Evolutionary conservation across 2,888 invertebrate species (phyloP).

Genomic region (Sesamia inferens): DNA sequence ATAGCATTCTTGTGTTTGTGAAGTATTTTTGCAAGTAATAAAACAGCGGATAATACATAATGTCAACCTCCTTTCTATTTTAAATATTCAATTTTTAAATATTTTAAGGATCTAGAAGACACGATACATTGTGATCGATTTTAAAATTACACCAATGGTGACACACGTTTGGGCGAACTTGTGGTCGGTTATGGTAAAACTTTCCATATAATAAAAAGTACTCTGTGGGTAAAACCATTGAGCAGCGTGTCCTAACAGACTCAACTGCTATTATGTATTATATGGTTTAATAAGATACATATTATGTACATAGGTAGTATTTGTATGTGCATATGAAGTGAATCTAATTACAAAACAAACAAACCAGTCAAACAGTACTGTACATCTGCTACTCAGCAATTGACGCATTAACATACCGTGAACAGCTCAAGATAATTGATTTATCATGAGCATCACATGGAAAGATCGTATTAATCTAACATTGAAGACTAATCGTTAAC

Average conservation of each 20-base stretch:
- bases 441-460: slow-evolving; percentile 2
- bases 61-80: not conserved
- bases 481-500: slow-evolving; percentile 17
- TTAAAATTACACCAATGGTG: not conserved
- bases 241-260: not conserved
- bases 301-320: not conserved
- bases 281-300: not conserved
- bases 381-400: slow-evolving; percentile 14
- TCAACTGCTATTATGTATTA: not conserved
- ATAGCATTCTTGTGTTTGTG: slow-evolving; percentile 15
- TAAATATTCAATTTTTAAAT: not conserved
- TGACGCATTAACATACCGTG: slow-evolving; percentile 8
- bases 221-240: too few species aligned
- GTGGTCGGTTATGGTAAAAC: not conserved
- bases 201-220: too few species aligned
- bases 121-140: not conserved
- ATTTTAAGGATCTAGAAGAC: not conserved
- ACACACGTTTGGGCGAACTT: not conserved
- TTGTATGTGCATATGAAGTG: not conserved
- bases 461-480: slow-evolving; percentile 8
- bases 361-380: slow-evolving; percentile 13
- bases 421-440: slow-evolving; percentile 10
- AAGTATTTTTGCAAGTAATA: not conserved
- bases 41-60: not conserved
- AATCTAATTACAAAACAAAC: slow-evolving; percentile 18